Evolutionary conservation across 2,797 vertebrate species (phyloP), one percentile per base, ranked within the genome.

Genomic region (Benthosema pterotum): DNA sequence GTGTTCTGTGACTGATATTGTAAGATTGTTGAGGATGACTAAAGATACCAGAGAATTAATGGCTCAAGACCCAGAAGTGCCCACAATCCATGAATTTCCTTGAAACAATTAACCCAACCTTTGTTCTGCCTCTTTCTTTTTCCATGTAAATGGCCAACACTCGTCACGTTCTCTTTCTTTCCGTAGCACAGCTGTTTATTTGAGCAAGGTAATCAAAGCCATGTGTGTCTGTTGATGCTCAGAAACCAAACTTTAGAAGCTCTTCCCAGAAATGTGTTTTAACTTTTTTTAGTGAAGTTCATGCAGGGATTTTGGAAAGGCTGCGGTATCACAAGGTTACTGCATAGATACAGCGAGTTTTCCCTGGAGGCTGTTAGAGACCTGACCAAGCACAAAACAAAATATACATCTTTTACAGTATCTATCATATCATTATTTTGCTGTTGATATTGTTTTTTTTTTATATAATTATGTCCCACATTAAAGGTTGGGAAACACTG

Each of bases 11-110:
- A 11, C 12, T 0, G 2, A 3, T 32, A 65, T 38, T 13, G 19
- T 48, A 19, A 14, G 17, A 9, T 22, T 22, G 52, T 54, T 22
- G 11, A n/a, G 13, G 14, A 58, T 64, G 66, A 48, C 19, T 52
- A 1, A 1, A 8, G 22, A 66, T 62, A 3, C 54, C 64, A 51
- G 16, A 32, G 16, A 69, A 8, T 60, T 58, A 67, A 60, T 69
- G 11, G 58, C 0, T 5, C 59, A 49, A 5, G 9, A 17, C 16
- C 6, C 11, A 55, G 5, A 22, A 1, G 0, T 11, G 18, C 5
- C 32, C 32, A 38, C 32, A 38, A 38, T 38, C 32, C 32, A 38
- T 38, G 32, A 9, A 58, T 11, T 54, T 53, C 51, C 2, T 1
- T 65, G 38, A 11, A 55, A 18, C n/a, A 0, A 38, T 75, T 65